Conservation (phyloP, 2,113 vertebrate species). For the Nycticryphes semicollaris region DNA sequence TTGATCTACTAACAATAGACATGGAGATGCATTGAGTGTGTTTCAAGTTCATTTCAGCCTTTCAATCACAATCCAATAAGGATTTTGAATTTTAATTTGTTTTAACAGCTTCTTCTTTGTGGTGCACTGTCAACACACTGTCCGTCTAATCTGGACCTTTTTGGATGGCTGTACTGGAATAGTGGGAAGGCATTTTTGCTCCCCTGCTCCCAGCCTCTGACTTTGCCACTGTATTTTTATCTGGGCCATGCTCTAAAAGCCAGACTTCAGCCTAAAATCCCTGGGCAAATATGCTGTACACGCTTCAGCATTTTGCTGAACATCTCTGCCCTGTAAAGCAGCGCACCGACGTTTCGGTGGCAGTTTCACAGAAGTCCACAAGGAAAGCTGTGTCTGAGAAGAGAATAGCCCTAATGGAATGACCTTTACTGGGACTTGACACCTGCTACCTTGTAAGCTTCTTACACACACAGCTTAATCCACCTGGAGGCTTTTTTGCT, state of each 20-base stretch:
- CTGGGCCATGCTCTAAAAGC: not conserved
- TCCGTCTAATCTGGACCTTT: not conserved
- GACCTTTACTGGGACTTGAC: constrained; percentile 74
- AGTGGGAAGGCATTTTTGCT: not conserved
- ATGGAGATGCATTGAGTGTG: not conserved
- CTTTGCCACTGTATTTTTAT: not conserved
- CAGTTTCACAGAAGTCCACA: constrained; percentile 43
- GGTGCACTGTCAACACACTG: not conserved
- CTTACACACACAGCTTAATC: constrained; percentile 74
- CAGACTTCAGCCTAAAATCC: constrained; percentile 15
- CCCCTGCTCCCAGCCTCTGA: not conserved
- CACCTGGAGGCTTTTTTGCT: constrained; percentile 75
- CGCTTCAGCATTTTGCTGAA: constrained; percentile 44
- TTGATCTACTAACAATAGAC: constrained; percentile 50
- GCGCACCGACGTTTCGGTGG: not conserved
- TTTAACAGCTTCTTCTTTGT: not conserved
- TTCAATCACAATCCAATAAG: not conserved
- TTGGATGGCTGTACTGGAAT: not conserved
- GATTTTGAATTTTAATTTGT: constrained; percentile 9
- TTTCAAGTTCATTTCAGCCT: not conserved
- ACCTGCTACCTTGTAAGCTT: constrained; percentile 74
- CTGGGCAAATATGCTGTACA: not conserved
- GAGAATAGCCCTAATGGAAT: constrained; percentile 69
- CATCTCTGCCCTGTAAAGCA: not conserved
- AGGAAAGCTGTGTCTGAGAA: constrained; percentile 65